Evolutionary conservation across 92 coral and sea anemone species (phyloP).

Genomic region (Galaxea fascicularis): DNA sequence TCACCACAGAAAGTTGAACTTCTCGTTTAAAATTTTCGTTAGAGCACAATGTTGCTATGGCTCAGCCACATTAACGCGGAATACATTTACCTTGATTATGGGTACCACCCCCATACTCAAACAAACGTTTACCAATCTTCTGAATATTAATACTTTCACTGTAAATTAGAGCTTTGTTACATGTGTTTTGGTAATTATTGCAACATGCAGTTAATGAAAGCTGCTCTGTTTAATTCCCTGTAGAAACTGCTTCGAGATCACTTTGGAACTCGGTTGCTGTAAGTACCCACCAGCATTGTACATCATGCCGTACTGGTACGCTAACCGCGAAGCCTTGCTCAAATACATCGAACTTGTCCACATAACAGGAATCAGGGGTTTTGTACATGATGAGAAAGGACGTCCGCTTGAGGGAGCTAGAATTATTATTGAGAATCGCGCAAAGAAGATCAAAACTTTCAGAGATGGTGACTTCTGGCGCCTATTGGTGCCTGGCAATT

Average conservation of each 20-base stretch:
- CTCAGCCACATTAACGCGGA: too few relatives aligned
- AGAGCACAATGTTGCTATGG: too few relatives aligned
- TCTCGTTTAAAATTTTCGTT: too few relatives aligned
- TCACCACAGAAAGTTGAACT: too few relatives aligned
- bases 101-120: too few relatives aligned
- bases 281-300: slow-evolving; percentile 85
- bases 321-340: slow-evolving; percentile 86
- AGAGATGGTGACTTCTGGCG: slow-evolving; percentile 95
- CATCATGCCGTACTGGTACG: slow-evolving; percentile 81
- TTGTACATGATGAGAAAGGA: slow-evolving; percentile 83
- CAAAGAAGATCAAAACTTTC: slow-evolving; percentile 78
- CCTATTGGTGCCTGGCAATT: slow-evolving; percentile 87
- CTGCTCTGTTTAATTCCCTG: neutral
- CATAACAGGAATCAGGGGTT: slow-evolving; percentile 89
- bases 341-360: slow-evolving; percentile 85
- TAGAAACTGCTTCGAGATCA: slow-evolving; percentile 96
- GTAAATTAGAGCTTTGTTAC: too few relatives aligned
- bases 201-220: neutral
- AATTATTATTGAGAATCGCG: slow-evolving; percentile 83
- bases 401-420: slow-evolving; percentile 84
- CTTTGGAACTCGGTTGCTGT: slow-evolving; percentile 94
- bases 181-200: too few relatives aligned
- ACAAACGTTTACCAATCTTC: too few relatives aligned
- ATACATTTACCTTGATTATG: too few relatives aligned
- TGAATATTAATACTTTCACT: too few relatives aligned